Evolutionary conservation across 2,113 vertebrate species (phyloP).

Genomic region (Xiphias gladius): DNA sequence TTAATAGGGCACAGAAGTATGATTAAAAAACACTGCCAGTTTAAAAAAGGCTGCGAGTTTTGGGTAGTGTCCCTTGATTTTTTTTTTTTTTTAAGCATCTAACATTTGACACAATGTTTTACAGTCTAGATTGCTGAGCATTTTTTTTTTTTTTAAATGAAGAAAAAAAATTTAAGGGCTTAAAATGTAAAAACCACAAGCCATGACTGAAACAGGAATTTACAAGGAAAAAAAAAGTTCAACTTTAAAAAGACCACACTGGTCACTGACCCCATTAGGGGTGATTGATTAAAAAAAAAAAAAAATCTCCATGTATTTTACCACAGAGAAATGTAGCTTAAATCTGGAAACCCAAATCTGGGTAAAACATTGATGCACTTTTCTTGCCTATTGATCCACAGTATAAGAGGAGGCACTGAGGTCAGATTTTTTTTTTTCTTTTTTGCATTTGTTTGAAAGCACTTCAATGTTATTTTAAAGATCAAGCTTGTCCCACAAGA

Average conservation of each 20-base stretch:
- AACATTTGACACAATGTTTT: slow-evolving; percentile 57
- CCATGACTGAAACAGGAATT: slow-evolving; percentile 29
- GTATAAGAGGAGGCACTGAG: slow-evolving; percentile 88
- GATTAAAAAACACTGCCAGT: slow-evolving; percentile 30
- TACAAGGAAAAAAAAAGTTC: slow-evolving; percentile 6
- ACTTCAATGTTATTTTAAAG: slow-evolving; percentile 43
- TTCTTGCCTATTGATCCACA: slow-evolving; percentile 59
- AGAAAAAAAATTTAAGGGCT: slow-evolving; percentile 15
- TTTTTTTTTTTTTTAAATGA: slow-evolving; percentile 7
- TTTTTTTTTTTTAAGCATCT: slow-evolving; percentile 30
- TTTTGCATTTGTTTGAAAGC: slow-evolving; percentile 74
- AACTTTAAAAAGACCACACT: slow-evolving; percentile 36
- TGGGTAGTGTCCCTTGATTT: slow-evolving; percentile 35
- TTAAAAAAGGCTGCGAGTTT: slow-evolving; percentile 30
- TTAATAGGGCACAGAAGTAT: slow-evolving; percentile 35
- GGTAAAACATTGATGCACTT: slow-evolving; percentile 9
- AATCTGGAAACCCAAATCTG: slow-evolving; percentile 45
- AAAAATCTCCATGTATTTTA: slow-evolving; percentile 13
- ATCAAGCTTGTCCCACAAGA: slow-evolving; percentile 55
- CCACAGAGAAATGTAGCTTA: slow-evolving; percentile 49
- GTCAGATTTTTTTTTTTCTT: slow-evolving; percentile 76
- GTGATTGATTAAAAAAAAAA: slow-evolving; percentile 44
- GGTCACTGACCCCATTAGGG: slow-evolving; percentile 31
- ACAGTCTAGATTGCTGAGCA: slow-evolving; percentile 19
- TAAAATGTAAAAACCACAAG: slow-evolving; percentile 20